phyloP scores from a whole-genome alignment of 2,888 invertebrate genomes.

The Sclerodermus sp. region DNA sequence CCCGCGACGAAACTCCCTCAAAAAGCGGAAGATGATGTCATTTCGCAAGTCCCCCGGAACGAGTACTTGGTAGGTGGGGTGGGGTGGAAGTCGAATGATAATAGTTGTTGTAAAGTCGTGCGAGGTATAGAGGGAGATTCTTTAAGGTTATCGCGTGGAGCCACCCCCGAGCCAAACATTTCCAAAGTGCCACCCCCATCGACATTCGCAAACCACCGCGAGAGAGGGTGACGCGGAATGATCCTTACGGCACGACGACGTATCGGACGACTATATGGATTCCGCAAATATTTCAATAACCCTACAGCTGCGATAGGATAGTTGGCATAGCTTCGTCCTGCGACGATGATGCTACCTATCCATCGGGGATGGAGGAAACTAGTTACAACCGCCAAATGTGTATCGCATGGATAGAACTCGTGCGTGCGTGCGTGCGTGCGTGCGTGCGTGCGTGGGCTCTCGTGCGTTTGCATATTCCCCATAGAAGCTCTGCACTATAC shows the following conservation, averaged over 20 bases:
- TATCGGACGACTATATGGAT: conserved; percentile 39
- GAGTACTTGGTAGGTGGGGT: no score
- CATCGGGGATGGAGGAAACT: background rate
- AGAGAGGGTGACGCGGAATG: background rate
- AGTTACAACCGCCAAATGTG: background rate
- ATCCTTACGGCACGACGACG: conserved; percentile 6
- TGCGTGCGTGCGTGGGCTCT: background rate
- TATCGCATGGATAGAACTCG: background rate
- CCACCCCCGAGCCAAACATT: conserved; percentile 21
- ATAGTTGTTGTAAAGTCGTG: no score
- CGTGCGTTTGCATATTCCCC: background rate
- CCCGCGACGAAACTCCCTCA: no score
- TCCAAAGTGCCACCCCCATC: conserved; percentile 24
- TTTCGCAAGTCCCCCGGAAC: conserved; percentile 8
- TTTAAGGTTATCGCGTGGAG: no score
- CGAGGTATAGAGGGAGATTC: no score
- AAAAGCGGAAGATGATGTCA: no score
- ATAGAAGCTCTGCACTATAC: background rate
- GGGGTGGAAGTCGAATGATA: no score
- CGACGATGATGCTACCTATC: background rate
- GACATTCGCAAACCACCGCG: conserved; percentile 20
- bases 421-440: background rate
- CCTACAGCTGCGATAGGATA: conserved; percentile 38
- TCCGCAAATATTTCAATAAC: conserved; percentile 48
- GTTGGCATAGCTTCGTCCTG: conserved; percentile 40